Conservation (phyloP, 2,797 vertebrate species). For the Liparis tanakae region DNA sequence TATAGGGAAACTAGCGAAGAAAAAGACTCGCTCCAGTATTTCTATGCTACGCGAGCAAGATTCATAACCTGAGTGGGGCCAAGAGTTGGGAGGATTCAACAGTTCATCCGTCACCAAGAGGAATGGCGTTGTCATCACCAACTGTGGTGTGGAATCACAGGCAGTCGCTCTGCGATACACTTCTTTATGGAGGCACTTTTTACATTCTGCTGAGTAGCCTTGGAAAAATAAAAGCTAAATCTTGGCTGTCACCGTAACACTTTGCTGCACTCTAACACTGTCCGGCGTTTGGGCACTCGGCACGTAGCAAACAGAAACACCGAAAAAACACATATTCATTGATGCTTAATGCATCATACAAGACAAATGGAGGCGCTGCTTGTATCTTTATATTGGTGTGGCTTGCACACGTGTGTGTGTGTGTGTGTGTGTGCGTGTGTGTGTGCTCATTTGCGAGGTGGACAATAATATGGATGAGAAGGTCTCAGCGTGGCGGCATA, state of each 20-base stretch:
- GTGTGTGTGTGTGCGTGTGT: conserved; percentile 21
- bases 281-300: conserved; percentile 52
- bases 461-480: conserved; percentile 86
- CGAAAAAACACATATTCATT: conserved; percentile 55
- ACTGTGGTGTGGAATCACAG: conserved; percentile 82
- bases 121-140: conserved; percentile 80
- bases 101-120: conserved; percentile 82
- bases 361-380: conserved; percentile 42
- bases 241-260: conserved; percentile 74
- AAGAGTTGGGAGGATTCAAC: conserved; percentile 73
- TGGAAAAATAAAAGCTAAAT: conserved; percentile 84
- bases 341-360: conserved; percentile 50
- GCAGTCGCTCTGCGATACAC: conserved; percentile 78
- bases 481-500: conserved; percentile 78
- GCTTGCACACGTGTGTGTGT: conserved; percentile 14
- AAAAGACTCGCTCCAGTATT: conserved; percentile 63
- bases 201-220: conserved; percentile 83
- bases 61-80: conserved; percentile 72
- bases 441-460: conserved; percentile 42
- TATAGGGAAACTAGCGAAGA: conserved; percentile 29
- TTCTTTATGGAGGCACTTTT: conserved; percentile 81
- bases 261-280: conserved; percentile 75
- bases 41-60: conserved; percentile 68
- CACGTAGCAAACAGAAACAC: conserved; percentile 42
- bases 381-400: conserved; percentile 42